Evolutionary conservation across 2,888 invertebrate species (phyloP).

Genomic region (Cetonia aurata): DNA sequence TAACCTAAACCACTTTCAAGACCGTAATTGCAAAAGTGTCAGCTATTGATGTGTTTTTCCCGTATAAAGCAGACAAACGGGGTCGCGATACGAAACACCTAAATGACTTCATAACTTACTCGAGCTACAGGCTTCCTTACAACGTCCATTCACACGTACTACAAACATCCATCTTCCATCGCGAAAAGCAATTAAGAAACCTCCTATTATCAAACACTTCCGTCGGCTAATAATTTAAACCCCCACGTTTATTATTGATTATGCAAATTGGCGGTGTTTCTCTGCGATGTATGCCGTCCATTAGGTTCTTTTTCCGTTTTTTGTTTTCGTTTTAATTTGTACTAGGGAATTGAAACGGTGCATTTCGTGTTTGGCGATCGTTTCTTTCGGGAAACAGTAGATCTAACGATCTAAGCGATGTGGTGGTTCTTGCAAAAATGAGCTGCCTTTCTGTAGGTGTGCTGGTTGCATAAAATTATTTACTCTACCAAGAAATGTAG

Average conservation of each 20-base stretch:
- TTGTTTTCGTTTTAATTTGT: neutral
- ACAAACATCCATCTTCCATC: slow-evolving; percentile 11
- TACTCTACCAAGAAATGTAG: no score
- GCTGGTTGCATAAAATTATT: no score
- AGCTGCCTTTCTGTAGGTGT: no score
- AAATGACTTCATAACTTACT: slow-evolving; percentile 38
- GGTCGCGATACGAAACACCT: slow-evolving; percentile 29
- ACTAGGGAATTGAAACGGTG: neutral
- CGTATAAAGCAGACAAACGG: slow-evolving; percentile 36
- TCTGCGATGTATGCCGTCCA: neutral
- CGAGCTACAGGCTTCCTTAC: slow-evolving; percentile 26
- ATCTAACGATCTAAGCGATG: no score
- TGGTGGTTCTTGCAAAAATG: no score
- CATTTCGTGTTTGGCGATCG: slow-evolving; percentile 10
- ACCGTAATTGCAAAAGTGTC: slow-evolving; percentile 40
- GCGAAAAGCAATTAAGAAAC: slow-evolving; percentile 34
- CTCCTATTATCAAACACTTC: slow-evolving; percentile 23
- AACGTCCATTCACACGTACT: slow-evolving; percentile 4
- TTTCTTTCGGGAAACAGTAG: slow-evolving; percentile 1
- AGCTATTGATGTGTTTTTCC: slow-evolving; percentile 39
- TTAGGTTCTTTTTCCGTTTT: neutral
- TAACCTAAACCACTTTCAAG: slow-evolving; percentile 34
- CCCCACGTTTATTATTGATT: slow-evolving; percentile 18
- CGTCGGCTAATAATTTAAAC: slow-evolving; percentile 23
- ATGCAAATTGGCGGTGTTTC: slow-evolving; percentile 26